A percentile compares a stretch with the other conserved stretches of the same genome.
Evolutionary conservation across 2,888 invertebrate genomes (phyloP).

Genomic region (Tachina grossa): DNA sequence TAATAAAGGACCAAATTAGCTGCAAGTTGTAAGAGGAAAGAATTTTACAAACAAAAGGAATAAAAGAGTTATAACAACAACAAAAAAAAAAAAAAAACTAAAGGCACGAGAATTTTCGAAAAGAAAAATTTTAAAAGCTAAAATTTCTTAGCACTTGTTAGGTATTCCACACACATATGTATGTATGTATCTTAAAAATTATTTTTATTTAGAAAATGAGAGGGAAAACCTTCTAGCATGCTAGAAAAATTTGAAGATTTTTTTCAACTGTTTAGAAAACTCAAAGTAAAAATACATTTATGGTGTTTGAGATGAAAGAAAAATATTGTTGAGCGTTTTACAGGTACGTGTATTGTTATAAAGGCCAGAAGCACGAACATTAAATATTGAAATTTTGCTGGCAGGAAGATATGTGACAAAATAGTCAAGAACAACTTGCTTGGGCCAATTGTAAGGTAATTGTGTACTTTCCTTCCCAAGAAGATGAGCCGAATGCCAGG

Average conservation of each 20-base stretch:
- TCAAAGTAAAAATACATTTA: neutral
- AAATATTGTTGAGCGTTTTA: constrained; percentile 19
- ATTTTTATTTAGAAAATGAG: neutral
- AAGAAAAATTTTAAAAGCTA: constrained; percentile 8
- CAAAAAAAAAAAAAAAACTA: constrained; percentile 31
- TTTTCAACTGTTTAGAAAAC: neutral
- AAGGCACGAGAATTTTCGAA: constrained; percentile 6
- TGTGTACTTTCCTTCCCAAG: constrained; percentile 47
- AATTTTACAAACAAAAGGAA: constrained; percentile 1
- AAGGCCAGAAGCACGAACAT: constrained; percentile 9
- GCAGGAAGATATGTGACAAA: constrained; percentile 23
- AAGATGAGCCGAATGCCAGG: neutral
- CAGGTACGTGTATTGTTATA: neutral
- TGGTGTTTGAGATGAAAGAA: constrained; percentile 59
- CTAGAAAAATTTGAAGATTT: constrained; percentile 1
- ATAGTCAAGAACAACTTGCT: constrained; percentile 41
- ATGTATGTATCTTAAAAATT: neutral
- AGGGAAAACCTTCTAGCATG: constrained; percentile 43
- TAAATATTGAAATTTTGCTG: constrained; percentile 21
- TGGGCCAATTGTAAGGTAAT: constrained; percentile 67
- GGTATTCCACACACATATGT: neutral
- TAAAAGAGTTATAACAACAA: constrained; percentile 34
- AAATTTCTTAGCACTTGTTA: constrained; percentile 46
- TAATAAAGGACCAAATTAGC: constrained; percentile 65
- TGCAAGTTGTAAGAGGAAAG: constrained; percentile 58